Evolutionary conservation across 92 coral and sea anemone genomes (phyloP).

Genomic region (Porites cylindrica): DNA sequence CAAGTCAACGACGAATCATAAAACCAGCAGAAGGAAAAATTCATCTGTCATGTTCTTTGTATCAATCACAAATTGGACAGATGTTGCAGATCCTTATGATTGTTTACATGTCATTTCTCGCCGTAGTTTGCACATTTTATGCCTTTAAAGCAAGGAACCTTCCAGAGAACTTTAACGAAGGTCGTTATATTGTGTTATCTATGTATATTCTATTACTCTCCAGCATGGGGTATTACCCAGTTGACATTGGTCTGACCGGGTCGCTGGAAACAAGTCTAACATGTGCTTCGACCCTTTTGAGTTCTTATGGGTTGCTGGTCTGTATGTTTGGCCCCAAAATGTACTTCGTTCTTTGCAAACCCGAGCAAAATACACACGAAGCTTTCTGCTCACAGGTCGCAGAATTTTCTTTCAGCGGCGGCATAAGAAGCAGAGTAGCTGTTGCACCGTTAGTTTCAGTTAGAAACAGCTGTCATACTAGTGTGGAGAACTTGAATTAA

Average conservation of each 20-base stretch:
- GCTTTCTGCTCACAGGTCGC: slow-evolving; percentile 73
- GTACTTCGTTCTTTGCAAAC: slow-evolving; percentile 63
- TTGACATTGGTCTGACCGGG: slow-evolving; percentile 72
- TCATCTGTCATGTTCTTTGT: slow-evolving; percentile 64
- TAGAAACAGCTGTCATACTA: too few relatives aligned
- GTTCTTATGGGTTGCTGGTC: slow-evolving; percentile 76
- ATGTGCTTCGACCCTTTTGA: slow-evolving; percentile 71
- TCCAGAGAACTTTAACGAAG: slow-evolving; percentile 90
- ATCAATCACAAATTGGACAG: slow-evolving; percentile 47
- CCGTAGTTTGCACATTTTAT: slow-evolving; percentile 71
- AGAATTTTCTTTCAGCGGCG: slow-evolving; percentile 27
- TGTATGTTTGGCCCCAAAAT: slow-evolving; percentile 84
- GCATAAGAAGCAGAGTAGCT: neutral
- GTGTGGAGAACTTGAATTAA: too few relatives aligned
- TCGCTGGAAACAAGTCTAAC: slow-evolving; percentile 63
- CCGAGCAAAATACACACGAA: slow-evolving; percentile 81
- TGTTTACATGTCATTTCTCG: slow-evolving; percentile 62
- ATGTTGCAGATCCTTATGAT: slow-evolving; percentile 59
- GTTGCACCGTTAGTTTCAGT: neutral
- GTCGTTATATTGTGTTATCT: slow-evolving; percentile 78
- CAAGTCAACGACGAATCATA: slow-evolving; percentile 57
- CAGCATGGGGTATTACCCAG: slow-evolving; percentile 76
- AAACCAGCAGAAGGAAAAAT: slow-evolving; percentile 41
- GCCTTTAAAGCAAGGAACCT: slow-evolving; percentile 87
- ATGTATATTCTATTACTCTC: slow-evolving; percentile 83